These are phyloP conservation scores for Charina bottae DNA, from an alignment of 2,113 vertebrate species.

Conservation along the genomic window DNA sequence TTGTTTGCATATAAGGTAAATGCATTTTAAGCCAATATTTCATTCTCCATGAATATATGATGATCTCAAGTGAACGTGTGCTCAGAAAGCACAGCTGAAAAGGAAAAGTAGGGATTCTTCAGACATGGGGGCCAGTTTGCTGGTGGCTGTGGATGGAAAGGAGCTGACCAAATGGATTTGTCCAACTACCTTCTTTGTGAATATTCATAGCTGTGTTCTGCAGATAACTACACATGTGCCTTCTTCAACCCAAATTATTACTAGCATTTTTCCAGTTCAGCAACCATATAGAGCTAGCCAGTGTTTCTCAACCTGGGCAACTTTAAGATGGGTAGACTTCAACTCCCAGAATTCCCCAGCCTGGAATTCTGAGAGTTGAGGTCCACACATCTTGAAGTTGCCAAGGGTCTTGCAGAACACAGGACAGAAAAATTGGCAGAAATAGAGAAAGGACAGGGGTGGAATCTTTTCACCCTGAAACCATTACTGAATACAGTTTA, in stretches of 20 bases:
- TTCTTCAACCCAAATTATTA: too few species aligned
- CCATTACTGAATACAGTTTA: too few species aligned
- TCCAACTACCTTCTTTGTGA: not conserved
- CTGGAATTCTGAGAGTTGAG: too few species aligned
- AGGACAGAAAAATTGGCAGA: not conserved
- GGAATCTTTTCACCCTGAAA: not conserved
- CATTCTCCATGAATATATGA: constrained; percentile 48
- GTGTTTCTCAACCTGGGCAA: too few species aligned
- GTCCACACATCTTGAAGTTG: not conserved
- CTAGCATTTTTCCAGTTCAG: too few species aligned
- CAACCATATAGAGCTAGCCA: too few species aligned
- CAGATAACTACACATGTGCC: too few species aligned
- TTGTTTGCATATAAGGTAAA: constrained; percentile 62
- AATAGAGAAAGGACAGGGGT: not conserved
- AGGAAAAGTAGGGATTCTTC: not conserved
- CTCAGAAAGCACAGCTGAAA: not conserved
- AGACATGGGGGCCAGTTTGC: not conserved
- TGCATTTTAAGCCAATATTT: constrained; percentile 66
- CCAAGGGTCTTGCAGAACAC: too few species aligned
- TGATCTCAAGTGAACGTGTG: constrained; percentile 35
- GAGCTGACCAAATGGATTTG: not conserved
- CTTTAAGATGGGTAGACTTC: too few species aligned
- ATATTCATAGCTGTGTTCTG: not conserved
- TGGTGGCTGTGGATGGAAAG: constrained; percentile 12
- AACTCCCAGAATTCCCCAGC: too few species aligned